Evolutionary conservation across 2,888 invertebrate species (phyloP).

Genomic region (Chloroclystis v-ata): DNA sequence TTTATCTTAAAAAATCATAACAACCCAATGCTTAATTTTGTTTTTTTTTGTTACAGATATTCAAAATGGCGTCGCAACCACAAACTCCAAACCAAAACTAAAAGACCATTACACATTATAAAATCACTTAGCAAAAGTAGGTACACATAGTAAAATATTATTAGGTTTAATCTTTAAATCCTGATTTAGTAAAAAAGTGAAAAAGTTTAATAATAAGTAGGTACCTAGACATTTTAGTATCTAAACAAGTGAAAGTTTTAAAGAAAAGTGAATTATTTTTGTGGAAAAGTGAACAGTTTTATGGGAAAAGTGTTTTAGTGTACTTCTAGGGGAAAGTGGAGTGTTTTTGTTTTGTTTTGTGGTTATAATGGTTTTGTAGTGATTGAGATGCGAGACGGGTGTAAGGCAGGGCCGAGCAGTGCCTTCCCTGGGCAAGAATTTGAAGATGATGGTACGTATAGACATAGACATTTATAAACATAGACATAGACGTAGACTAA

Average conservation of each 20-base stretch:
- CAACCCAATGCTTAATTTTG: too few relatives aligned
- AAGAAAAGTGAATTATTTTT: not conserved
- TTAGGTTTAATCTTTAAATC: too few relatives aligned
- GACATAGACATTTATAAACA: too few relatives aligned
- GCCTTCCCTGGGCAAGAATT: slow-evolving; percentile 56
- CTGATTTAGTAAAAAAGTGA: not conserved
- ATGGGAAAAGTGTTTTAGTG: slow-evolving; percentile 31
- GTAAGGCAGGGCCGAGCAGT: slow-evolving; percentile 62
- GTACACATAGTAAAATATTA: too few relatives aligned
- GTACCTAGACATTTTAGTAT: too few relatives aligned
- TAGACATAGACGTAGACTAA: too few relatives aligned
- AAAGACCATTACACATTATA: too few relatives aligned
- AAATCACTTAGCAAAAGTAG: slow-evolving; percentile 33
- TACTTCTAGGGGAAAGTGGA: slow-evolving; percentile 8
- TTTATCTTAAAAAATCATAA: too few relatives aligned
- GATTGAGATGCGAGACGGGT: slow-evolving; percentile 70
- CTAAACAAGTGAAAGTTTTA: slow-evolving; percentile 29
- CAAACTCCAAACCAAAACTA: not conserved
- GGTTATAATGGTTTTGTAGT: slow-evolving; percentile 38
- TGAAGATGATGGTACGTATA: slow-evolving; percentile 52
- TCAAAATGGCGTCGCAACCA: slow-evolving; percentile 3
- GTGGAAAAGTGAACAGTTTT: slow-evolving; percentile 3
- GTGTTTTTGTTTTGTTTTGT: slow-evolving; percentile 27
- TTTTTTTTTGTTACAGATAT: slow-evolving; percentile 27
- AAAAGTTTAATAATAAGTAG: too few relatives aligned